Conservation (phyloP, 1,140 invertebrate genomes). For the Mya arenaria region DNA sequence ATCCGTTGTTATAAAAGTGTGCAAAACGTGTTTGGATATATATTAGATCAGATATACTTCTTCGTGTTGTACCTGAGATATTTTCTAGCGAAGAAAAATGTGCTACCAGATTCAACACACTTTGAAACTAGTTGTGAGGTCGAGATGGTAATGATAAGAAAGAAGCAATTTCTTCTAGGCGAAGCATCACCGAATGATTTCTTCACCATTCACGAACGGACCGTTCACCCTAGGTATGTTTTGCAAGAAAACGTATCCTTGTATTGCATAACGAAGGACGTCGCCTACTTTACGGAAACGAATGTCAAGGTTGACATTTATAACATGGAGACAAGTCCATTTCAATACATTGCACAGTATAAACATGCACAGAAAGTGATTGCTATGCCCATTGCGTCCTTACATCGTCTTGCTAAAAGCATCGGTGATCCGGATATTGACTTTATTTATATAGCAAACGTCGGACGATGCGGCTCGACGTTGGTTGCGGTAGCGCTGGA, state of each 20-base stretch:
- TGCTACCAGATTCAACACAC: no score
- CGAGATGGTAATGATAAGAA: not conserved
- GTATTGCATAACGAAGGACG: not conserved
- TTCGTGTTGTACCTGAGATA: no score
- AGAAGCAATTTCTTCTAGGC: slow-evolving; percentile 10
- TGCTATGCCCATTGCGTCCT: not conserved
- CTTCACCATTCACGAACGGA: not conserved
- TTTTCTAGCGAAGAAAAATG: no score
- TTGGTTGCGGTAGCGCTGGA: not conserved
- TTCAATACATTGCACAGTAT: slow-evolving; percentile 19
- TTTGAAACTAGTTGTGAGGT: slow-evolving; percentile 21
- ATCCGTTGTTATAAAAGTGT: no score
- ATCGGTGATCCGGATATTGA: not conserved
- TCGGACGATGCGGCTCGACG: slow-evolving; percentile 9
- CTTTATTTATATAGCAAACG: slow-evolving; percentile 20
- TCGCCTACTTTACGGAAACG: slow-evolving; percentile 15
- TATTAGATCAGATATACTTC: no score
- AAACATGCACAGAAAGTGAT: not conserved
- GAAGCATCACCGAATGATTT: slow-evolving; percentile 4
- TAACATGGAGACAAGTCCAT: not conserved
- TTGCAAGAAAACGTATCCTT: slow-evolving; percentile 7
- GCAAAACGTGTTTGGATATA: no score
- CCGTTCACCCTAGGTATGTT: not conserved
- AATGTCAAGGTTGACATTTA: not conserved
- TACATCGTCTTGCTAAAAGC: not conserved